A percentile compares a stretch with the other conserved stretches of the same genome.
phyloP scores from a whole-genome alignment of 2,113 vertebrate genomes.

The Mirza zaza region DNA sequence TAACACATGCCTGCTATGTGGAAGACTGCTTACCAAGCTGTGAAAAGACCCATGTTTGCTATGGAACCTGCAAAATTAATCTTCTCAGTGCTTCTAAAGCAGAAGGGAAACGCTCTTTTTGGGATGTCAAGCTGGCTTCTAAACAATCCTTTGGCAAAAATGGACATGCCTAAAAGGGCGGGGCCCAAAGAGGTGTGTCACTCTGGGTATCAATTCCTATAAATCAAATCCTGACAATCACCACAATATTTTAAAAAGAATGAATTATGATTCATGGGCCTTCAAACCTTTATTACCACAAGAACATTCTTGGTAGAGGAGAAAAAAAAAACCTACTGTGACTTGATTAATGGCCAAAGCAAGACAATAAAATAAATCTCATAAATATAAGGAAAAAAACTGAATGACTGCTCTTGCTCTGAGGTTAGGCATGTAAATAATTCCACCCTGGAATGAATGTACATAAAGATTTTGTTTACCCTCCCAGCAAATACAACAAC shows the following conservation, averaged over 20 bases:
- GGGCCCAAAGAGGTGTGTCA: slow-evolving; percentile 65
- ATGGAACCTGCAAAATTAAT: slow-evolving; percentile 51
- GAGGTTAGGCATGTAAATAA: slow-evolving; percentile 57
- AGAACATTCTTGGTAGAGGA: slow-evolving; percentile 62
- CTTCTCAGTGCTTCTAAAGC: slow-evolving; percentile 20
- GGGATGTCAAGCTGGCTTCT: background rate
- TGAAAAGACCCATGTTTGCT: slow-evolving; percentile 64
- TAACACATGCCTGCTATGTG: slow-evolving; percentile 64
- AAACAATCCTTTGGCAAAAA: slow-evolving; percentile 62
- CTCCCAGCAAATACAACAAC: slow-evolving; percentile 17
- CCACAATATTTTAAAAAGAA: slow-evolving; percentile 67
- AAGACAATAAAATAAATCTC: slow-evolving; percentile 78
- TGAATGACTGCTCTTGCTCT: slow-evolving; percentile 56
- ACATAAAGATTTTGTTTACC: slow-evolving; percentile 53
- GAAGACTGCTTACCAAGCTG: slow-evolving; percentile 66
- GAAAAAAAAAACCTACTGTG: background rate
- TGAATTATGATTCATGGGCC: slow-evolving; percentile 75
- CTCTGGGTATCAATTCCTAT: slow-evolving; percentile 70
- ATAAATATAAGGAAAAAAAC: slow-evolving; percentile 48
- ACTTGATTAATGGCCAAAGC: slow-evolving; percentile 74
- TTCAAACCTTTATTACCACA: slow-evolving; percentile 73
- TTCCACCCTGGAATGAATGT: slow-evolving; percentile 45
- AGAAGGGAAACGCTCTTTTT: background rate
- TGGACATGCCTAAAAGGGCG: slow-evolving; percentile 57
- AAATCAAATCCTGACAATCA: slow-evolving; percentile 72